A percentile compares a stretch with the other conserved stretches of the same genome.
Evolutionary conservation across 2,888 invertebrate species (phyloP).

Genomic region (Sinhomidia bicolor): DNA sequence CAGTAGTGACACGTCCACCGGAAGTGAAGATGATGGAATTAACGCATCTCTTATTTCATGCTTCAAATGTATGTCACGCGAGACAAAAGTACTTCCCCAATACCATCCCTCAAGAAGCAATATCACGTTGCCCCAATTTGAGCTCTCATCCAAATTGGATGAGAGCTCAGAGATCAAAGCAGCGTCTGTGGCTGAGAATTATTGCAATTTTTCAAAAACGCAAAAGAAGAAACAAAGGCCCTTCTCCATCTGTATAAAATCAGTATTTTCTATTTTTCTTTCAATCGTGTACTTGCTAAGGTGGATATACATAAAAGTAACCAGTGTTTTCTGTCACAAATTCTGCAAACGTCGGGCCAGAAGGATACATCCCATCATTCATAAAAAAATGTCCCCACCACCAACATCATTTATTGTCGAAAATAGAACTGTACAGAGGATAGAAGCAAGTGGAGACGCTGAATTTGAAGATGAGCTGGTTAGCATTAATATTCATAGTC

Average conservation of each 20-base stretch:
- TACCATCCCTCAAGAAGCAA: background rate
- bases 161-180: background rate
- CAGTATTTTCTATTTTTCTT: background rate
- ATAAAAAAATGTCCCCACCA: background rate
- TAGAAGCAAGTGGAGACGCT: background rate
- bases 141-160: background rate
- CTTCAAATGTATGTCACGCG: background rate
- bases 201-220: background rate
- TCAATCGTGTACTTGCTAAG: background rate
- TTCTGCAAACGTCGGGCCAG: background rate
- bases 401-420: background rate
- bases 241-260: background rate
- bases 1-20: conserved; percentile 23
- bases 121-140: background rate
- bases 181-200: background rate
- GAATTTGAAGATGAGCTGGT: background rate
- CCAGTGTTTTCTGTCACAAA: background rate
- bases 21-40: conserved; percentile 12
- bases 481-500: conserved; percentile 1
- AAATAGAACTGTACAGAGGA: background rate
- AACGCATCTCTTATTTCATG: background rate
- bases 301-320: background rate
- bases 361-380: background rate
- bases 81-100: background rate
- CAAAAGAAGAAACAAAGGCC: background rate